These are phyloP conservation scores for Diorhabda elongata DNA, from an alignment of 1,140 invertebrate genomes.

Conservation along the genomic window DNA sequence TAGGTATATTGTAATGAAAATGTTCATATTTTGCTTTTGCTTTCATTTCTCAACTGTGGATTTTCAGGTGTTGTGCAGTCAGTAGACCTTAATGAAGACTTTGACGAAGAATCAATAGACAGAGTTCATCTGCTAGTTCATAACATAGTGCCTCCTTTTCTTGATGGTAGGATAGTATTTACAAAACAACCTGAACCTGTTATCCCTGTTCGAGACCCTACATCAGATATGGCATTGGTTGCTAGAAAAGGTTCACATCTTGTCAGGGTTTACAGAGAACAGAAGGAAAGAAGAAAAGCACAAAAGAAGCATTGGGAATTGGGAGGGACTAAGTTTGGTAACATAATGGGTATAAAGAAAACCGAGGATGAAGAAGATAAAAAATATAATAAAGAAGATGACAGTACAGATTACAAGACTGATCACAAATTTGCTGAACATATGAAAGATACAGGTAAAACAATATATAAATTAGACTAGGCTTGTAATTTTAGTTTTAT, in stretches of 20 bases:
- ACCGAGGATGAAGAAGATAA: constrained; percentile 72
- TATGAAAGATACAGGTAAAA: constrained; percentile 59
- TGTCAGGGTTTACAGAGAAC: constrained; percentile 87
- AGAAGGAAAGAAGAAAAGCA: constrained; percentile 92
- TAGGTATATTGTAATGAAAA: constrained; percentile 4
- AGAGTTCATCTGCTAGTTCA: constrained; percentile 95
- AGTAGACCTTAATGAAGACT: constrained; percentile 86
- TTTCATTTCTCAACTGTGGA: background rate
- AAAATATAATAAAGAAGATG: constrained; percentile 55
- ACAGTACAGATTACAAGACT: constrained; percentile 71
- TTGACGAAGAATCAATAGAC: constrained; percentile 87
- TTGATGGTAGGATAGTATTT: constrained; percentile 98
- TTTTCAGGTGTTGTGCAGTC: constrained; percentile 79
- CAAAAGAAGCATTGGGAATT: constrained; percentile 99
- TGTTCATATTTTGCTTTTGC: background rate
- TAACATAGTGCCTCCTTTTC: constrained; percentile 97
- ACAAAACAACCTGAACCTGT: constrained; percentile 98
- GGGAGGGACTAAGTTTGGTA: constrained; percentile 93
- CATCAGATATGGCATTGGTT: constrained; percentile 95
- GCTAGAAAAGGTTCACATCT: constrained; percentile 92
- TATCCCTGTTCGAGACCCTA: constrained; percentile 90
- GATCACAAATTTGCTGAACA: constrained; percentile 97
- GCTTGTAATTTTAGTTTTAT: background rate
- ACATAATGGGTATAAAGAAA: constrained; percentile 93
- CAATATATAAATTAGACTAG: no score